These are phyloP conservation scores for Echinarachnius parma DNA, from an alignment of 53 echinoderm and acorn worm species.

Conservation along the genomic window DNA sequence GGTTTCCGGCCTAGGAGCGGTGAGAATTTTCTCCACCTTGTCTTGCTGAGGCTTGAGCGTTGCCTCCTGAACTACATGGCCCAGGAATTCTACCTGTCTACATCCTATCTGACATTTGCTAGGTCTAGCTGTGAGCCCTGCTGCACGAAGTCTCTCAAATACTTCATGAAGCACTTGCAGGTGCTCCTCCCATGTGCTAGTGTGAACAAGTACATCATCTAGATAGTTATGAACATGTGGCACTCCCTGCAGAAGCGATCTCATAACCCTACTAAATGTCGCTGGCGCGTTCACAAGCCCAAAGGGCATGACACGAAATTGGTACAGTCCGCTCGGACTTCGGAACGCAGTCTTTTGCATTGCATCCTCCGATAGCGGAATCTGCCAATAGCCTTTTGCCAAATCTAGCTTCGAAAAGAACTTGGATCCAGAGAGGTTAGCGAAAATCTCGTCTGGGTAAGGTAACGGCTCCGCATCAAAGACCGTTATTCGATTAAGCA, in stretches of 20 bases:
- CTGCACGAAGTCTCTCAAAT: constrained; percentile 40
- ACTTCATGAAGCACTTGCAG: constrained; percentile 36
- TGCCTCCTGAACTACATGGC: constrained; percentile 44
- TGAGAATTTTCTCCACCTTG: constrained; percentile 29
- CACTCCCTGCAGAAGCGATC: constrained; percentile 26
- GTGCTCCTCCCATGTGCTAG: constrained; percentile 45
- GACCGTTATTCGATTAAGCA: constrained; percentile 52
- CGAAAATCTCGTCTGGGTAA: constrained; percentile 57
- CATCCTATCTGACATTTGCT: constrained; percentile 57
- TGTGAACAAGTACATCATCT: constrained; percentile 51
- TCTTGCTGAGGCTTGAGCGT: constrained; percentile 31
- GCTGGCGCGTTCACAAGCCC: constrained; percentile 63
- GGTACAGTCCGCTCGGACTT: constrained; percentile 31
- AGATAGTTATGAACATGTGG: constrained; percentile 12
- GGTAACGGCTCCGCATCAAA: constrained; percentile 71
- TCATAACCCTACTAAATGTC: constrained; percentile 46
- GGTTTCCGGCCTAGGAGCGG: constrained; percentile 46
- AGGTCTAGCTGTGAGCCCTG: constrained; percentile 47
- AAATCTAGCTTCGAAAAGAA: constrained; percentile 62
- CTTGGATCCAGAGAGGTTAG: constrained; percentile 29
- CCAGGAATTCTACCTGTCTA: constrained; percentile 43
- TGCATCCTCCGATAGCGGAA: constrained; percentile 29
- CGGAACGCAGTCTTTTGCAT: constrained; percentile 50
- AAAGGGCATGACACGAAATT: constrained; percentile 52
- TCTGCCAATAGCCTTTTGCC: constrained; percentile 64